Conservation (phyloP, 2,888 invertebrate species). For the Cephalotes varians region DNA sequence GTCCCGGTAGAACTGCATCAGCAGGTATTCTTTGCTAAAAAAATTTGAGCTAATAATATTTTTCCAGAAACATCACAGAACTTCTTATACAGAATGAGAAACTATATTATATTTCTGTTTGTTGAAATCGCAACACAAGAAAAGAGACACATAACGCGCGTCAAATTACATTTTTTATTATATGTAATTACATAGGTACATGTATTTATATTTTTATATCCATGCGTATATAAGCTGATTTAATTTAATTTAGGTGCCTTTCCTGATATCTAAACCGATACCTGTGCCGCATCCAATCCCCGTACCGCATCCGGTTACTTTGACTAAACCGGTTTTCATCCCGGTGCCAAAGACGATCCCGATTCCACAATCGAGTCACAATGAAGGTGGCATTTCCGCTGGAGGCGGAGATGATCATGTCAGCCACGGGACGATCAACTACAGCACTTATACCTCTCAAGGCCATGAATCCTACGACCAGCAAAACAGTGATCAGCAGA, state of each 20-base stretch:
- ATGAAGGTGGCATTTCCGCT: conserved; percentile 34
- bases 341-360: conserved; percentile 77
- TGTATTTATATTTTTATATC: background rate
- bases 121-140: too few species aligned
- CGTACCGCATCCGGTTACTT: conserved; percentile 80
- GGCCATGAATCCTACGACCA: conserved; percentile 65
- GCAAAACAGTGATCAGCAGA: conserved; percentile 64
- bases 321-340: conserved; percentile 80
- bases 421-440: conserved; percentile 60
- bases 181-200: background rate
- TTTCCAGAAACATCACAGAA: too few species aligned
- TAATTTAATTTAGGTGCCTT: conserved; percentile 72
- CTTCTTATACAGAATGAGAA: too few species aligned
- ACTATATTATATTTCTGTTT: too few species aligned
- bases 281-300: conserved; percentile 82
- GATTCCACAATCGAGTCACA: conserved; percentile 61
- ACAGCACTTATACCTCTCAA: conserved; percentile 67
- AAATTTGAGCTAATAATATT: background rate
- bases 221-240: too few species aligned
- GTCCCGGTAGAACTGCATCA: conserved; percentile 82
- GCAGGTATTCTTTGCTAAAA: conserved; percentile 71
- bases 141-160: too few species aligned
- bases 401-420: conserved; percentile 58
- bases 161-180: too few species aligned
- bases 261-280: conserved; percentile 81